phyloP scores from a whole-genome alignment of 2,113 vertebrate species.

The Sardina pilchardus region DNA sequence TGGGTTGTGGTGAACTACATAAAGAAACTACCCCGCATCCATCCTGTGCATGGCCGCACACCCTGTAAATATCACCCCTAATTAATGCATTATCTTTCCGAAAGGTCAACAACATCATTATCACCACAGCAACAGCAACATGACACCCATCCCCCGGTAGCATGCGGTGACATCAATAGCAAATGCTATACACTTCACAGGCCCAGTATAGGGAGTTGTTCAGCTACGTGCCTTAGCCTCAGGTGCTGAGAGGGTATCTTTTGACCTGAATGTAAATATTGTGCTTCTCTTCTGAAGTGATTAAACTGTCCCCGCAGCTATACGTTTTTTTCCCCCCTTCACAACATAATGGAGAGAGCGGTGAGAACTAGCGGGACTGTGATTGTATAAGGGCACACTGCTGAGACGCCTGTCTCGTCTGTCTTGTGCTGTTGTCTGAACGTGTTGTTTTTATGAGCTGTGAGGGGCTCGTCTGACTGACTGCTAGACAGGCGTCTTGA shows the following conservation, averaged over 20 bases:
- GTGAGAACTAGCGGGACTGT: not conserved
- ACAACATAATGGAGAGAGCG: not conserved
- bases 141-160: not conserved
- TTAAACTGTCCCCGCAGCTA: not conserved
- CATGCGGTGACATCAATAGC: not conserved
- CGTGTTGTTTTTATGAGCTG: not conserved
- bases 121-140: not conserved
- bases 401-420: not conserved
- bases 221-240: not conserved
- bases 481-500: not conserved
- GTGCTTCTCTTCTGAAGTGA: not conserved
- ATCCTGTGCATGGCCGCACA: not conserved
- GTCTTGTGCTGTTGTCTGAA: not conserved
- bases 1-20: not conserved
- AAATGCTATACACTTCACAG: not conserved
- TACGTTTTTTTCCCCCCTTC: not conserved
- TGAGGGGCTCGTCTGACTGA: not conserved
- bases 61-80: not conserved
- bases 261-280: slow-evolving; percentile 14
- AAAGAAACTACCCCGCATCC: not conserved
- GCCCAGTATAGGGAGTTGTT: not conserved
- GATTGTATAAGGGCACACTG: too few relatives aligned
- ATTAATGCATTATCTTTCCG: not conserved
- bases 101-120: slow-evolving; percentile 1
- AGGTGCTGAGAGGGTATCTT: not conserved